phyloP scores from a whole-genome alignment of 2,113 vertebrate species.

The Canis aureus region DNA sequence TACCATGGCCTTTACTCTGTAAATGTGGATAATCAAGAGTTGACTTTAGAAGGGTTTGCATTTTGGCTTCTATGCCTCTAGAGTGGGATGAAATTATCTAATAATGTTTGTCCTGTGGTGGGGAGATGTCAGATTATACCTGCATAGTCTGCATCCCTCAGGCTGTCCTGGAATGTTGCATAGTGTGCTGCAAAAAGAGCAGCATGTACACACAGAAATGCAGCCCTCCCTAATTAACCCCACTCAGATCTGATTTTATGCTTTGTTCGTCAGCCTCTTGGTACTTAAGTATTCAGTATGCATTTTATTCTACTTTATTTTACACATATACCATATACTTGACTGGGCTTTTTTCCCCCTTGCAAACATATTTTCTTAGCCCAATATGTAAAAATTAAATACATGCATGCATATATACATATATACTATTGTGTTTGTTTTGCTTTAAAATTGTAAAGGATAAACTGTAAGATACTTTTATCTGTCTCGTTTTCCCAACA shows the following conservation, averaged over 20 bases:
- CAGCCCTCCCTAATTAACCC: not conserved
- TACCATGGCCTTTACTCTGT: not conserved
- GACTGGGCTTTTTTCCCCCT: not conserved
- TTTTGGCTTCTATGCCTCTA: not conserved
- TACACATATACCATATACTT: not conserved
- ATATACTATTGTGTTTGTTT: constrained; percentile 13
- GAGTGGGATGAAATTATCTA: not conserved
- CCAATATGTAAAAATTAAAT: not conserved
- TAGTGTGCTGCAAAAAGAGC: not conserved
- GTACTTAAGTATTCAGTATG: not conserved
- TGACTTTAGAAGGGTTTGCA: not conserved
- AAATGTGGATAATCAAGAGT: not conserved
- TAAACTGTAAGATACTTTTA: constrained; percentile 45
- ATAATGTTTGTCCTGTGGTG: not conserved
- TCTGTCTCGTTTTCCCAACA: constrained; percentile 49
- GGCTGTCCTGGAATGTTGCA: not conserved
- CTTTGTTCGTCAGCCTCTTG: not conserved
- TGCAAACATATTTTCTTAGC: not conserved
- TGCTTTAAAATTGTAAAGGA: constrained; percentile 62
- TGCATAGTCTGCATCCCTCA: not conserved
- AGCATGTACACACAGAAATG: not conserved
- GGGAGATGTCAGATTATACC: not conserved
- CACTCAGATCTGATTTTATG: not conserved
- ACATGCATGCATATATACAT: not conserved
- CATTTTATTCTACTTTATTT: not conserved